These are phyloP conservation scores for Oryctes rhinoceros DNA, from an alignment of 1,140 invertebrate species.

Conservation along the genomic window DNA sequence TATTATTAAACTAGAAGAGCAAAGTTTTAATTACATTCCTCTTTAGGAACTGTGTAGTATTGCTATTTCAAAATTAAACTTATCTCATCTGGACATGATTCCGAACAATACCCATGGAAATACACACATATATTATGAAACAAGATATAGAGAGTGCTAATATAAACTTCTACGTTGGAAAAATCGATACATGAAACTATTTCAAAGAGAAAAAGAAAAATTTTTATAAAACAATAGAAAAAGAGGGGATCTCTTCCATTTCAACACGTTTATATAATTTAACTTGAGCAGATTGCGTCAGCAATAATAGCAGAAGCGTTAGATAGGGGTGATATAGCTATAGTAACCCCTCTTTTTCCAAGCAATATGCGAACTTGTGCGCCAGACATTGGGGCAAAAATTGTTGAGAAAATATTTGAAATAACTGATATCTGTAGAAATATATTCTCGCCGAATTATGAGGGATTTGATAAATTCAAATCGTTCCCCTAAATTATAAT, in stretches of 20 bases:
- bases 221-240: slow-evolving; percentile 30
- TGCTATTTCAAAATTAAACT: background rate
- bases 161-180: background rate
- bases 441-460: background rate
- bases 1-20: background rate
- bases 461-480: background rate
- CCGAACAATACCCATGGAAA: background rate
- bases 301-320: slow-evolving; percentile 50
- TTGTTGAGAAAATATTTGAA: slow-evolving; percentile 29
- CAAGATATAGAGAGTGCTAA: background rate
- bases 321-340: slow-evolving; percentile 51
- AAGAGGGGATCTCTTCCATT: slow-evolving; percentile 7
- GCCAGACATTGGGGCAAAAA: slow-evolving; percentile 45
- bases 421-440: background rate
- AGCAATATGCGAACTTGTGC: slow-evolving; percentile 46
- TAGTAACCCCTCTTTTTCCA: slow-evolving; percentile 46
- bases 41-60: background rate
- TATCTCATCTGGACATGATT: background rate
- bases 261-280: slow-evolving; percentile 50
- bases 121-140: background rate
- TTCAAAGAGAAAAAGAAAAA: background rate
- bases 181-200: background rate
- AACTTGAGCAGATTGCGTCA: slow-evolving; percentile 50
- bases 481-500: background rate
- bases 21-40: slow-evolving; percentile 11